Evolutionary conservation across 2,113 vertebrate species (phyloP).

Genomic region (Sylvietta virens): DNA sequence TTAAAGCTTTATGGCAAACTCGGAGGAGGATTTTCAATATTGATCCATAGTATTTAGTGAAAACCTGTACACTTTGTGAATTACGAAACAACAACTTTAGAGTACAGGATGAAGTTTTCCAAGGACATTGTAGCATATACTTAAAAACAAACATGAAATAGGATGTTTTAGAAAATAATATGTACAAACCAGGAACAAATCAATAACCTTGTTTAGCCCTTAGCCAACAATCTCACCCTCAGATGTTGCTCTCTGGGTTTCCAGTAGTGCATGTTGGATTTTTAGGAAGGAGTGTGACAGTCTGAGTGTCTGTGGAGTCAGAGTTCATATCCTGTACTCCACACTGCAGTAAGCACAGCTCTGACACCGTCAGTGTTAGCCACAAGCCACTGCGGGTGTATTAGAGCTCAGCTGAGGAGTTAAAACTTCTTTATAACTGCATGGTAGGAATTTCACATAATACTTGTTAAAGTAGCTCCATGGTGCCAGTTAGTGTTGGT

Average conservation of each 20-base stretch:
- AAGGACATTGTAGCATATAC: not conserved
- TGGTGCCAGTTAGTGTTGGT: not conserved
- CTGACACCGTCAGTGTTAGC: rapidly evolving
- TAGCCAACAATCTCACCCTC: not conserved
- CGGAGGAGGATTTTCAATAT: not conserved
- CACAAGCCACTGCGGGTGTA: not conserved
- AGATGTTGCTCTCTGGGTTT: not conserved
- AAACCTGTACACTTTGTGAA: not conserved
- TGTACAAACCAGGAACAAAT: not conserved
- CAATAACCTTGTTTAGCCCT: not conserved
- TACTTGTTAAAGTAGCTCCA: not conserved
- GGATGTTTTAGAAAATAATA: not conserved
- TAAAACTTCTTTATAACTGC: not conserved
- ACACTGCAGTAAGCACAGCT: not conserved
- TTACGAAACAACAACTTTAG: not conserved
- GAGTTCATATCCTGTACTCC: not conserved
- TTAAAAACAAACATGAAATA: not conserved
- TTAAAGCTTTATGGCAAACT: not conserved
- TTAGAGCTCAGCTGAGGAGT: not conserved
- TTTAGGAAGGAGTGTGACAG: not conserved
- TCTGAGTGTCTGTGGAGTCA: not conserved
- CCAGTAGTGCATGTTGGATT: not conserved
- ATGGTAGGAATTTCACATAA: not conserved
- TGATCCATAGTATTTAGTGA: not conserved
- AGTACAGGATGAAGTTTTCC: not conserved